Percentiles rank a stretch among this genome's conserved stretches.
Conservation (phyloP, 2,888 invertebrate genomes). For the Napeogenes inachia region DNA sequence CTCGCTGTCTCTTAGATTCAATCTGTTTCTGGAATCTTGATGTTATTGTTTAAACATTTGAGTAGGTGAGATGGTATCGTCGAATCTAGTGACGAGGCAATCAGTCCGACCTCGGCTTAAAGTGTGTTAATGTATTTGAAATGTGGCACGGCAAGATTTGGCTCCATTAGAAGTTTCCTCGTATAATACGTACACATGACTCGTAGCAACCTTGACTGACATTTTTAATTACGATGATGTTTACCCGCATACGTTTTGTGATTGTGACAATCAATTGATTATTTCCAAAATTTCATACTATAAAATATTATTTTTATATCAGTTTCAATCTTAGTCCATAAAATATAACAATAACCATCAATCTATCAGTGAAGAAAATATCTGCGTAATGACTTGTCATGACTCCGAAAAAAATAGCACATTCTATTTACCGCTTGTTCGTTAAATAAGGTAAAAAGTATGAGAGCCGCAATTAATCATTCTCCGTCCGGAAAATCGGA, state of each 20-base stretch:
- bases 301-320: not conserved
- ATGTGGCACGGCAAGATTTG: conserved; percentile 61
- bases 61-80: conserved; percentile 30
- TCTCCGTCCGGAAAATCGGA: conserved; percentile 39
- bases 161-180: conserved; percentile 37
- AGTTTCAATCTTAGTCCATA: not conserved
- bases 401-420: conserved; percentile 52
- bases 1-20: conserved; percentile 3
- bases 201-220: conserved; percentile 53
- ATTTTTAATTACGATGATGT: conserved; percentile 41
- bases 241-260: conserved; percentile 38
- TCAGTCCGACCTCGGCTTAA: conserved; percentile 54
- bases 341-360: conserved; percentile 40
- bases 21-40: conserved; percentile 11
- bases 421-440: conserved; percentile 55
- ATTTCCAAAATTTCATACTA: not conserved
- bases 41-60: conserved; percentile 4
- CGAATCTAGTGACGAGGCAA: conserved; percentile 50
- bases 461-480: conserved; percentile 57
- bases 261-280: not conserved
- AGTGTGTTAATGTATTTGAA: conserved; percentile 66
- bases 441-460: conserved; percentile 67
- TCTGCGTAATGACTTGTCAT: conserved; percentile 59
- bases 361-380: conserved; percentile 66
- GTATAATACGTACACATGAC: conserved; percentile 35